Conservation (phyloP, 2,113 vertebrate species). For the Syngnathus typhle region DNA sequence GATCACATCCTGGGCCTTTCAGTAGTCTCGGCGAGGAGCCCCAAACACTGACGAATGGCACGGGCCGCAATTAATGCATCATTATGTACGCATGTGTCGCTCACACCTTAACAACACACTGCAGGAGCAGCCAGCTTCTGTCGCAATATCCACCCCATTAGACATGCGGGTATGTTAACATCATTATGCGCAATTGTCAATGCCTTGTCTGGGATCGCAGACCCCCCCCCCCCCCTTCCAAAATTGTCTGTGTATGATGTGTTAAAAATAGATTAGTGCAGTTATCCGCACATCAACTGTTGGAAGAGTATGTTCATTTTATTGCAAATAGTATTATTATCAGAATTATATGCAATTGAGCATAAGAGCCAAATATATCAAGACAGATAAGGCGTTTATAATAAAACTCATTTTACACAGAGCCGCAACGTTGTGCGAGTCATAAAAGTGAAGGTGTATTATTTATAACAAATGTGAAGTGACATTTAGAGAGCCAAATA, state of each 20-base stretch:
- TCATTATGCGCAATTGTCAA: constrained; percentile 87
- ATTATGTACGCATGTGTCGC: constrained; percentile 44
- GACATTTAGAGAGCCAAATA: neutral
- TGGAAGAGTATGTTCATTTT: neutral
- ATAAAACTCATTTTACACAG: constrained; percentile 13
- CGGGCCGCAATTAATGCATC: constrained; percentile 60
- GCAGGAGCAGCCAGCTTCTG: constrained; percentile 50
- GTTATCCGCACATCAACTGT: constrained; percentile 39
- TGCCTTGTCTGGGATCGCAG: constrained; percentile 72
- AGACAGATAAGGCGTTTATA: neutral
- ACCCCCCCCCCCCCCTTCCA: constrained; percentile 44
- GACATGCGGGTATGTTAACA: constrained; percentile 90
- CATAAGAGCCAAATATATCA: constrained; percentile 2
- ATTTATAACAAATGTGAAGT: constrained; percentile 13
- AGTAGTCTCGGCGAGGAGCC: constrained; percentile 36
- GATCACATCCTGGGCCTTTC: constrained; percentile 28
- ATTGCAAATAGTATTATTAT: neutral
- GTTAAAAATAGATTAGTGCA: neutral
- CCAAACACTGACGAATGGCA: constrained; percentile 32
- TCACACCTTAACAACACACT: constrained; percentile 41
- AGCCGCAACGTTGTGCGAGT: constrained; percentile 3
- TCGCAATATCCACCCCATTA: constrained; percentile 70
- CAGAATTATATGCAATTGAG: constrained; percentile 5
- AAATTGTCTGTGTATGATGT: constrained; percentile 34
- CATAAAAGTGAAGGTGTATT: constrained; percentile 6